phyloP scores from a whole-genome alignment of 2,113 vertebrate genomes.

The Strigops habroptila region DNA sequence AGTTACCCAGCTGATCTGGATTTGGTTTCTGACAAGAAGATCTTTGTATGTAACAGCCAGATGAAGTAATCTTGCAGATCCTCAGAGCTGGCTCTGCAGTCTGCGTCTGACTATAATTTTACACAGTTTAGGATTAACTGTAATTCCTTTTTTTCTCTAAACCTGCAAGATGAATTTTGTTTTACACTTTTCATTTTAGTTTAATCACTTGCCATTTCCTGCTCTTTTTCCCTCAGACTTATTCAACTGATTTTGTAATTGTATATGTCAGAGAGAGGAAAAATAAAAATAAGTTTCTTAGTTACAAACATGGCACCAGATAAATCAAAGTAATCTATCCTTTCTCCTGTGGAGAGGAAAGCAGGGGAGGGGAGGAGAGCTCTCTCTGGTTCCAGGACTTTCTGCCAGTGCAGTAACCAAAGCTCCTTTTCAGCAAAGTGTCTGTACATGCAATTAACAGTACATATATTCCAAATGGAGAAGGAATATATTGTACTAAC shows the following conservation, averaged over 20 bases:
- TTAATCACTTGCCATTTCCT: background rate
- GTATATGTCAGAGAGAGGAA: background rate
- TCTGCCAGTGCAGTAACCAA: background rate
- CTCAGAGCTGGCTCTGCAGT: background rate
- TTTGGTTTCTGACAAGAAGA: background rate
- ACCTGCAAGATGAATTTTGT: background rate
- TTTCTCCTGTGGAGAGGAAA: background rate
- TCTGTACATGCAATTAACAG: no score
- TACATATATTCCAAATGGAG: background rate
- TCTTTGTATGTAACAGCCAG: background rate
- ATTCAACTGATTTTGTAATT: background rate
- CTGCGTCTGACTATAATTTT: background rate
- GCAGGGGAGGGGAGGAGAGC: background rate
- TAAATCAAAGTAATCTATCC: background rate
- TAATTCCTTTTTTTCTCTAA: background rate
- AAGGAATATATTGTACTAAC: background rate
- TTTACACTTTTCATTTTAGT: background rate
- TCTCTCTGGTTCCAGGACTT: background rate
- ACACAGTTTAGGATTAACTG: background rate
- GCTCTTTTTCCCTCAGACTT: background rate
- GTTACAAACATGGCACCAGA: background rate
- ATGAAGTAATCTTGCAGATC: fast-evolving
- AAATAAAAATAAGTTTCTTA: background rate
- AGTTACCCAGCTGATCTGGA: background rate
- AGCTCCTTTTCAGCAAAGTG: background rate